A percentile compares a stretch with the other conserved stretches of the same genome.
Evolutionary conservation across 2,888 invertebrate species (phyloP).

Genomic region (Melinaea marsaeus): DNA sequence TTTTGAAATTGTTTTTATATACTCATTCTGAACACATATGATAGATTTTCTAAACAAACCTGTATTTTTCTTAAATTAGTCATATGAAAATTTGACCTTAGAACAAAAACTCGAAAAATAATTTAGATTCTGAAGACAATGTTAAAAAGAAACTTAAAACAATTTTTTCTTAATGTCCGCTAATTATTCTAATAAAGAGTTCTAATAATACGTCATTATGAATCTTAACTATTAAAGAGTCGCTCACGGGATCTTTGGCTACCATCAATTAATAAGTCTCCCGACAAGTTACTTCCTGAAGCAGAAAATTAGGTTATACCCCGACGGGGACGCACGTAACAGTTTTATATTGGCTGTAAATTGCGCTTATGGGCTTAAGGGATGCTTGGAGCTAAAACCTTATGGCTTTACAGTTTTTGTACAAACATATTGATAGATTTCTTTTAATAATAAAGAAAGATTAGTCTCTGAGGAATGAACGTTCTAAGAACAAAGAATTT

Average conservation of each 20-base stretch:
- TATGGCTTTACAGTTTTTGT: conserved; percentile 7
- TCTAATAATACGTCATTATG: background rate
- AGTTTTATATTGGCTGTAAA: conserved; percentile 8
- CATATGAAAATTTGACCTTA: background rate
- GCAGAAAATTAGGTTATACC: conserved; percentile 8
- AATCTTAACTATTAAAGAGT: background rate
- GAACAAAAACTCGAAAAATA: background rate
- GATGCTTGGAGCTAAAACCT: conserved; percentile 5
- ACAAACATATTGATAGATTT: background rate
- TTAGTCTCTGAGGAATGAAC: background rate
- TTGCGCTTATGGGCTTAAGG: conserved; percentile 7
- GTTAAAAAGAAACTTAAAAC: background rate
- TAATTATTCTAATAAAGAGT: background rate
- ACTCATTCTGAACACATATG: background rate
- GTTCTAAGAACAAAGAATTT: background rate
- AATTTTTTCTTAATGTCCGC: background rate
- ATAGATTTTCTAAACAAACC: background rate
- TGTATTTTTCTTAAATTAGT: background rate
- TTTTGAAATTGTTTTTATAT: conserved; percentile 12
- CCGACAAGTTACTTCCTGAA: conserved; percentile 1
- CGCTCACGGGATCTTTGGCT: background rate
- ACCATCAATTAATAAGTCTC: conserved; percentile 3
- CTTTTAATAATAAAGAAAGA: conserved; percentile 5
- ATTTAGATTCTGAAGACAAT: background rate
- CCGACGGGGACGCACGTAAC: conserved; percentile 8